Evolutionary conservation across 2,888 invertebrate genomes (phyloP).

Genomic region (Ichneumoninae sp.): DNA sequence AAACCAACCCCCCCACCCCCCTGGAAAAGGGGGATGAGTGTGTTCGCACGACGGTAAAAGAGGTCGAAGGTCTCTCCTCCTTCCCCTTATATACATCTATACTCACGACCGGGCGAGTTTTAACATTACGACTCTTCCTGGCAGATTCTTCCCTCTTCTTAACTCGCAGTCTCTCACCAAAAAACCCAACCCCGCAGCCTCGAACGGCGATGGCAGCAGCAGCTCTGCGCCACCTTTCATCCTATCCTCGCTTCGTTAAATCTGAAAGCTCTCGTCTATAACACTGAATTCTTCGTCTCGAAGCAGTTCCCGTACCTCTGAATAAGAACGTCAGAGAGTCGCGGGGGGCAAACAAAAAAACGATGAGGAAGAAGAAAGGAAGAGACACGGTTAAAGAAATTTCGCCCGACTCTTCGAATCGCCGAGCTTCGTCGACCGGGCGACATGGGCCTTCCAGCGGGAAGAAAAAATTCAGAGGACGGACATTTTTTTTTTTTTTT

Average conservation of each 20-base stretch:
- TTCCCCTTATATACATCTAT: conserved; percentile 14
- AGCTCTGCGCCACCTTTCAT: conserved; percentile 60
- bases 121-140: conserved; percentile 55
- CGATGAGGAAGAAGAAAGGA: background rate
- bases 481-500: background rate
- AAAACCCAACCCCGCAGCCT: conserved; percentile 2
- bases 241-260: conserved; percentile 66
- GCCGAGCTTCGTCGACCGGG: conserved; percentile 1
- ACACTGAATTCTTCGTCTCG: conserved; percentile 58
- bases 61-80: conserved; percentile 21
- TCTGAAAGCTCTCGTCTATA: conserved; percentile 65
- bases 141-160: conserved; percentile 27
- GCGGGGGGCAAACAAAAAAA: background rate
- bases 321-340: conserved; percentile 3
- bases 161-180: conserved; percentile 4
- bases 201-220: conserved; percentile 1
- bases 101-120: conserved; percentile 32
- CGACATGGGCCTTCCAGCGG: conserved; percentile 29
- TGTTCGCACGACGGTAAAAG: conserved; percentile 29
- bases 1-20: background rate
- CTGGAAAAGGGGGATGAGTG: background rate
- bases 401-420: conserved; percentile 31
- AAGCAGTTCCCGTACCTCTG: conserved; percentile 12
- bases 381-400: conserved; percentile 34
- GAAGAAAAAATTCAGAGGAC: conserved; percentile 16